These are phyloP conservation scores for Periparus ater DNA, from an alignment of 2,797 vertebrate species.

Conservation along the genomic window DNA sequence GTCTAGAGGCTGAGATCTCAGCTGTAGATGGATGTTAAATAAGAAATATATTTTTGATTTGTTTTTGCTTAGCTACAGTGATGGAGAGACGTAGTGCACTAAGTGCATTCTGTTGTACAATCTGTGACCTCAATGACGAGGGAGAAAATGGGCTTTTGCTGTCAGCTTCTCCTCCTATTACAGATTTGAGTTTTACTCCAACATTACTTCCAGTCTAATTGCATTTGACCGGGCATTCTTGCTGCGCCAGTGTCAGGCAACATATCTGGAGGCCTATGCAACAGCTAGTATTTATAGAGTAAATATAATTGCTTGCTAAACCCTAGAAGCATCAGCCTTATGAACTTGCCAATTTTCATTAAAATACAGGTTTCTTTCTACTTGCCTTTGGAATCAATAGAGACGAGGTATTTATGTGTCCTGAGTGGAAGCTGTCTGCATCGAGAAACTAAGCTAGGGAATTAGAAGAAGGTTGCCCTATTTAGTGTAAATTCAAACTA, in stretches of 20 bases:
- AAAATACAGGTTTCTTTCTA: background rate
- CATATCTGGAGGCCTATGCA: constrained; percentile 7
- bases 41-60: constrained; percentile 38
- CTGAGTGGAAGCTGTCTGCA: background rate
- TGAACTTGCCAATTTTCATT: background rate
- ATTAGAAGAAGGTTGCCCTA: background rate
- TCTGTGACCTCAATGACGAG: background rate
- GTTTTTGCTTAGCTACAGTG: background rate
- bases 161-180: constrained; percentile 56
- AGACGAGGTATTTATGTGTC: background rate
- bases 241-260: constrained; percentile 9
- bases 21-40: constrained; percentile 27
- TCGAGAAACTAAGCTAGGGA: background rate
- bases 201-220: constrained; percentile 71
- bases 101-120: constrained; percentile 44
- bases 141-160: constrained; percentile 63
- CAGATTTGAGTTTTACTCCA: constrained; percentile 52
- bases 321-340: background rate
- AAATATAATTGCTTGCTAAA: constrained; percentile 12
- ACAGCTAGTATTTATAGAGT: constrained; percentile 32
- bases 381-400: background rate
- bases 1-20: background rate
- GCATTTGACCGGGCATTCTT: constrained; percentile 30
- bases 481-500: background rate
- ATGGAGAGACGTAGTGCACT: background rate